A percentile compares a stretch with the other conserved stretches of the same genome.
Evolutionary conservation across 2,113 vertebrate genomes (phyloP).

Genomic region (Phycodurus eques): DNA sequence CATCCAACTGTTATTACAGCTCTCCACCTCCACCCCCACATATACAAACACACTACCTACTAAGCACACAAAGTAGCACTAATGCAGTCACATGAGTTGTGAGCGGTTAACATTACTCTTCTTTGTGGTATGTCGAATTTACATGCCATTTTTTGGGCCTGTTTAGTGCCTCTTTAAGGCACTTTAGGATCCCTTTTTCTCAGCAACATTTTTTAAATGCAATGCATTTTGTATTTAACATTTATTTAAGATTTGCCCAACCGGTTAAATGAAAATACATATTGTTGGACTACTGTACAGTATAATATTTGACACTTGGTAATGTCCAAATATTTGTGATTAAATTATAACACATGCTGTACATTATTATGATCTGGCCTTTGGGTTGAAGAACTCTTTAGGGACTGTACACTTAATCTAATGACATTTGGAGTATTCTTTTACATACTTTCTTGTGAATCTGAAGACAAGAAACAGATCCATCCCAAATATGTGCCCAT

Average conservation of each 20-base stretch:
- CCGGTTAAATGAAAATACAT: no score
- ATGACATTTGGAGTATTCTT: not conserved
- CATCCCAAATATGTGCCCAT: slow-evolving; percentile 21
- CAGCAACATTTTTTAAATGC: no score
- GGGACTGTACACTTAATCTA: not conserved
- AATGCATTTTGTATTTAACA: no score
- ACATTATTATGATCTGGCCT: no score
- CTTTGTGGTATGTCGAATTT: no score
- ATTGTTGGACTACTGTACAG: no score
- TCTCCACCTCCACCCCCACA: slow-evolving; percentile 1
- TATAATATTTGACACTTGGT: not conserved
- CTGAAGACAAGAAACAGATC: slow-evolving; percentile 37
- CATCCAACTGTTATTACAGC: slow-evolving; percentile 1
- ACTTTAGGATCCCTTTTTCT: no score
- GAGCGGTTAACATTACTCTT: not conserved
- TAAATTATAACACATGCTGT: not conserved
- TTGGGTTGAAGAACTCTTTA: no score
- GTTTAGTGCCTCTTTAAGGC: no score
- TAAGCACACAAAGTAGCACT: slow-evolving; percentile 4
- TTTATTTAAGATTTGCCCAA: not conserved
- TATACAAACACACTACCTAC: not conserved
- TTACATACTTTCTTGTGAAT: slow-evolving; percentile 26
- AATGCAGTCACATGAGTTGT: not conserved
- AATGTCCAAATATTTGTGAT: not conserved
- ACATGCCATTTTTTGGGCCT: no score